Evolutionary conservation across 2,888 invertebrate genomes (phyloP), one percentile per base, ranked within the genome.

Genomic region (Cyclophora albipunctata): DNA sequence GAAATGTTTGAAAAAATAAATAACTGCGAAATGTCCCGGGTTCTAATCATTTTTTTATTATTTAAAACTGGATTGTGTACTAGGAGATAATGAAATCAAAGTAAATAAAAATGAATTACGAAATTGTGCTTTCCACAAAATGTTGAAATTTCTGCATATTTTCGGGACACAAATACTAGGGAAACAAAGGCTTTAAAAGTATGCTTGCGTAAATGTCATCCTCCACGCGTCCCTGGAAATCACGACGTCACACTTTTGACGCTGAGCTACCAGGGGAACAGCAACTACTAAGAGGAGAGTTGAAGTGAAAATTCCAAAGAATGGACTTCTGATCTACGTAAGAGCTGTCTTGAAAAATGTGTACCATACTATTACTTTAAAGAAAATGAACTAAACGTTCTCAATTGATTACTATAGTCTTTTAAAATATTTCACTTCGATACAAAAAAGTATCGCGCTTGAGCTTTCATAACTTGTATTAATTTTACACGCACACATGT

Each of bases 91-190:
- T 55, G 46, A 63, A 64, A 53, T 34, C 42, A 34, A 45, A 49
- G 50, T 50, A 54, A n/a, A 42, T 50, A 47, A 37, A 48, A 45
- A 45, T 7, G 4, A 20, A 59, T 60, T 59, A 61, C 45, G 59
- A 61, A 62, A 56, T 52, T 63, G 76, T 74, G 49, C 71, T 56
- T 66, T 66, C 75, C 76, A 75, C 70, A 81, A 84, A 84, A 78
- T 78, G 73, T 72, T 73, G 73, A 75, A 80, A 81, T 82, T 84
- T 85, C 84, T 85, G 82, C 84, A 84, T 83, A 85, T 84, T 86
- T 37, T 84, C 64, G 74, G 74, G 71, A 59, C 63, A 52, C 48
- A 34, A 40, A 34, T 55, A 83, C 81, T 54, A 78, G 81, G 81
- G 53, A 20, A 53, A 7, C 77, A 83, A 58, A 48, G 67, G 59